phyloP scores from a whole-genome alignment of 2,797 vertebrate species.

The Malurus splendens region DNA sequence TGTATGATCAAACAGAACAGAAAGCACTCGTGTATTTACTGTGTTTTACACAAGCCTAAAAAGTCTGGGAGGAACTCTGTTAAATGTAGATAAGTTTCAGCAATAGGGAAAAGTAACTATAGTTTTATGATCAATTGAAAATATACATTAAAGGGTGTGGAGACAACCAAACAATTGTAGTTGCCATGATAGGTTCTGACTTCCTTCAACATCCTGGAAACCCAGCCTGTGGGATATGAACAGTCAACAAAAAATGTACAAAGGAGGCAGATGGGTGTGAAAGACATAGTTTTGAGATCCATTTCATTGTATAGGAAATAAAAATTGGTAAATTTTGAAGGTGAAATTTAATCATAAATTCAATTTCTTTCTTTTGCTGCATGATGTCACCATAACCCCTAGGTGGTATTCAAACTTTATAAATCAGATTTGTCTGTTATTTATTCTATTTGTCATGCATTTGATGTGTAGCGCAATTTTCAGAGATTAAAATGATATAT shows the following conservation, averaged over 20 bases:
- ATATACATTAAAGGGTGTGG: neutral
- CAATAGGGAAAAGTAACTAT: accelerated
- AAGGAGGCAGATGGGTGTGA: neutral
- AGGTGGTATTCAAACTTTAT: slow-evolving; percentile 64
- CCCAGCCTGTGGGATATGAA: neutral
- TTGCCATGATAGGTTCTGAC: neutral
- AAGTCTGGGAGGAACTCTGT: neutral
- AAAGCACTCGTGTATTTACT: neutral
- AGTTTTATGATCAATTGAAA: neutral
- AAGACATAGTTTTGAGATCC: neutral
- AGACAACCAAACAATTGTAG: neutral
- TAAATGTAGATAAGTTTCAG: neutral
- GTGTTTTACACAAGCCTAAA: neutral
- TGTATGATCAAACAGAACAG: neutral
- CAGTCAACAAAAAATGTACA: neutral
- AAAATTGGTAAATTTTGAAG: neutral
- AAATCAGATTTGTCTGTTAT: slow-evolving; percentile 49
- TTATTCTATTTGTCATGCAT: slow-evolving; percentile 52
- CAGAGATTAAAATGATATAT: slow-evolving; percentile 67
- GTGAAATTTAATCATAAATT: neutral
- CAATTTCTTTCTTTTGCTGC: neutral
- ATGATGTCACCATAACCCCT: slow-evolving; percentile 41
- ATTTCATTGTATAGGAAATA: neutral
- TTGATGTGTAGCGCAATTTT: slow-evolving; percentile 61
- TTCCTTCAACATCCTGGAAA: neutral